Base-by-base conservation (phyloP, 2,797 vertebrate species). In the Sandelia bainsii region DNA sequence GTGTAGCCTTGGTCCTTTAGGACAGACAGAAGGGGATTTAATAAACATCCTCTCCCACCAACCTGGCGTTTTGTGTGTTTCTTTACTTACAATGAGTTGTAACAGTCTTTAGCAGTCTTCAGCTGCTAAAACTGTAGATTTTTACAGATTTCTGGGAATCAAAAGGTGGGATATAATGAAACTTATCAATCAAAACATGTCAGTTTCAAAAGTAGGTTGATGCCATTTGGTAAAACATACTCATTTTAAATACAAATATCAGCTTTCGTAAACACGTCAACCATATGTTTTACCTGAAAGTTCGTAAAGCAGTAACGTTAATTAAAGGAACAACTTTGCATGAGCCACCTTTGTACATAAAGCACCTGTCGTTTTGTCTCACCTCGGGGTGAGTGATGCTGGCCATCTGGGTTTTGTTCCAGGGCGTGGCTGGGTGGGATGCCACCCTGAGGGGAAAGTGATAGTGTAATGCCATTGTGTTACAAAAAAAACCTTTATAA, bases 381-480 rank as follows among this genome's bases (percentile, higher is more conserved):
- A 62, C 85, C 81, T 71, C 52, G 14, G 81, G 81, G 79, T 86
- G 80, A 89, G 44, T 54, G 69, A 85, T 81, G 80, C 39, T 11
- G 34, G 32, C 77, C 81, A 73, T 72, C 85, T 83, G 81, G 65
- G 82, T 67, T 72, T 78, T 27, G 76, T 62, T 37, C 62, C 63
- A 69, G 81, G 88, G 75, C 40, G 76, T 54, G 83, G 62, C 66
- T 29, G 60, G 59, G 71, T 68, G 73, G 66, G 70, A 16, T 20
- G 4, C 45, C 12, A 6, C 70, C 73, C 63, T 3, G 34, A 63
- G 72, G 80, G 42, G 17, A 53, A n/a, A 1, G 1, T 58, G 58
- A 69, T 40, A 61, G 37, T 3, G 44, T 42, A 20, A 58, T n/a
- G 42, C 16, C 17, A 50, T 75, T 65, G 69, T 72, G n/a, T 48